Conservation (phyloP, 2,888 invertebrate genomes). For the Drosophila planitibia region DNA sequence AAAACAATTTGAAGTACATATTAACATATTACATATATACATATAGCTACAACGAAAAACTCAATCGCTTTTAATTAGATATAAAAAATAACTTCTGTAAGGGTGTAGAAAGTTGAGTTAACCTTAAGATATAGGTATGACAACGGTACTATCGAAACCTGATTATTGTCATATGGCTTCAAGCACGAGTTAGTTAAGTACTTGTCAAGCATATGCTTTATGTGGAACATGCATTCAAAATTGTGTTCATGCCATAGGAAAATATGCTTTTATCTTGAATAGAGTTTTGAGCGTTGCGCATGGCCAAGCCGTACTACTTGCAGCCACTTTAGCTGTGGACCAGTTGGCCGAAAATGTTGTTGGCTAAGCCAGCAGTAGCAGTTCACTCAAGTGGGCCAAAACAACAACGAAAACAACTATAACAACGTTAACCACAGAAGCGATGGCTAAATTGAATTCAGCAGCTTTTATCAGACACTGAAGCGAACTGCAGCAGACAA, state of each 20-base stretch:
- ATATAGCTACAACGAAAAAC: background rate
- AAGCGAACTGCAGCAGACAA: slow-evolving; percentile 30
- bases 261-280: slow-evolving; percentile 5
- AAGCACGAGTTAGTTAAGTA: background rate
- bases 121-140: background rate
- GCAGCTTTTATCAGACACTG: slow-evolving; percentile 24
- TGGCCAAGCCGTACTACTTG: slow-evolving; percentile 27
- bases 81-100: background rate
- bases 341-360: slow-evolving; percentile 24
- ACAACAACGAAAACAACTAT: slow-evolving; percentile 5
- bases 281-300: slow-evolving; percentile 6
- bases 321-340: slow-evolving; percentile 35
- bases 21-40: background rate
- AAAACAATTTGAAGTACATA: background rate
- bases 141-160: background rate
- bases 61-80: background rate
- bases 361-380: slow-evolving; percentile 11
- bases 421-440: slow-evolving; percentile 16
- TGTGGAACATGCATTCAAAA: background rate
- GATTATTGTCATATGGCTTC: background rate
- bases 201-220: slow-evolving; percentile 6
- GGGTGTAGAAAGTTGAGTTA: background rate
- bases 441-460: slow-evolving; percentile 42
- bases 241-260: background rate
- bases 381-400: slow-evolving; percentile 16